These are phyloP conservation scores for Pelmatolapia mariae DNA, from an alignment of 2,113 vertebrate species.

Conservation along the genomic window DNA sequence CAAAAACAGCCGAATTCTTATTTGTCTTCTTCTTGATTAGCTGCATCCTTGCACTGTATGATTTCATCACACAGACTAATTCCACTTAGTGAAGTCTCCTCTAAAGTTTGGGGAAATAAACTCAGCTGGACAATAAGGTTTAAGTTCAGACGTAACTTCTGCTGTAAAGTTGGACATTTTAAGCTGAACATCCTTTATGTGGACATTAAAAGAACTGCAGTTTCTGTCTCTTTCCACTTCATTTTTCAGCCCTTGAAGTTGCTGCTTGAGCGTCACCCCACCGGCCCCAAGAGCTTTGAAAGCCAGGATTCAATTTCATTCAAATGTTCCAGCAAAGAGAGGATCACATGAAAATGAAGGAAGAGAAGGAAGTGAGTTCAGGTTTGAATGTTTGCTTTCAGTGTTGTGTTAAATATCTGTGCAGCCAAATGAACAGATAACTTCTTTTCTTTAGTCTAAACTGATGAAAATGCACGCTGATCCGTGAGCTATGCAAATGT, in stretches of 20 bases:
- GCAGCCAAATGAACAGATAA: not conserved
- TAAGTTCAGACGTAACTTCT: not conserved
- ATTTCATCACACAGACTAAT: not conserved
- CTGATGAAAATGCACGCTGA: not conserved
- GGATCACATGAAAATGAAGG: not conserved
- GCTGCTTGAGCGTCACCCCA: not conserved
- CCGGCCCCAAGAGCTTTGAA: not conserved
- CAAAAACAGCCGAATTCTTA: not conserved
- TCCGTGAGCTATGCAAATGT: not conserved
- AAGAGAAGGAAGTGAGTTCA: not conserved
- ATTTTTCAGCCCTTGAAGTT: not conserved
- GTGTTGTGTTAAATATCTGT: not conserved
- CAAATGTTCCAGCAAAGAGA: not conserved
- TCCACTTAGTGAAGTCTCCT: not conserved
- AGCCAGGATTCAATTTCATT: not conserved
- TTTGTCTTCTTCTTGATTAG: not conserved
- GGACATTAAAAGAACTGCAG: not conserved
- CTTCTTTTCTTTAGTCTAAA: not conserved
- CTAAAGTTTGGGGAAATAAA: not conserved
- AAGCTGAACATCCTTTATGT: not conserved
- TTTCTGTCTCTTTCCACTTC: not conserved
- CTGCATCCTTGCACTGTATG: not conserved
- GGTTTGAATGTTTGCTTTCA: not conserved
- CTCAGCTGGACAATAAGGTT: not conserved
- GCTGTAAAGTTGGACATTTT: not conserved